Conservation (phyloP, 2,797 vertebrate genomes). For the Cheirogaleus major region DNA sequence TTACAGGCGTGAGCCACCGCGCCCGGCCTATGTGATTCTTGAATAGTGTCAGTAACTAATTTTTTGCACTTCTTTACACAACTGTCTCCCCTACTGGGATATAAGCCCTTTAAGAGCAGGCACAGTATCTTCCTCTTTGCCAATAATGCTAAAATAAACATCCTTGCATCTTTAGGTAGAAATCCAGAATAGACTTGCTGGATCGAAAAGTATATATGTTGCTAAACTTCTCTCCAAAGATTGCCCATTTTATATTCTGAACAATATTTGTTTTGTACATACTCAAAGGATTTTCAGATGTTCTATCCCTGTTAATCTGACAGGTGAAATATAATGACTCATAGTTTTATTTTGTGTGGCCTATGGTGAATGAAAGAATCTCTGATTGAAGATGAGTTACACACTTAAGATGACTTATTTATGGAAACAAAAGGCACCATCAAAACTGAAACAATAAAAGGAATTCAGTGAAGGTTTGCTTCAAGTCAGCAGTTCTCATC, state of each 20-base stretch:
- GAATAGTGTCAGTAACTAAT: neutral
- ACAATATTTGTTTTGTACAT: neutral
- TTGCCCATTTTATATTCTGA: neutral
- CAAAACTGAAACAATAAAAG: neutral
- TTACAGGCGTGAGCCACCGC: too few species aligned
- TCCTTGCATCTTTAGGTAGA: neutral
- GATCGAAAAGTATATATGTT: neutral
- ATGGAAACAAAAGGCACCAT: neutral
- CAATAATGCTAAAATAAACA: neutral
- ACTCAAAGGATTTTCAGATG: neutral
- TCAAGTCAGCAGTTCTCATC: neutral
- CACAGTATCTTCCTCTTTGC: neutral
- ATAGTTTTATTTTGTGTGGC: neutral
- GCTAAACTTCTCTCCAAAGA: neutral
- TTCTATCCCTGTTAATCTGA: neutral
- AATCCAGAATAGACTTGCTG: neutral
- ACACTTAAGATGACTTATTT: neutral
- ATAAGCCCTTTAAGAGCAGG: neutral
- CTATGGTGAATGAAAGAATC: neutral
- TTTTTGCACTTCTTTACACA: neutral
- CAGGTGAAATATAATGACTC: neutral
- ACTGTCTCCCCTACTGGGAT: neutral
- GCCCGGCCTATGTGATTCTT: neutral
- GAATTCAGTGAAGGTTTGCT: neutral
- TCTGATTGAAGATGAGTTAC: neutral